These are phyloP conservation scores for Scylla paramamosain DNA, from an alignment of 1,140 invertebrate species.

Conservation along the genomic window DNA sequence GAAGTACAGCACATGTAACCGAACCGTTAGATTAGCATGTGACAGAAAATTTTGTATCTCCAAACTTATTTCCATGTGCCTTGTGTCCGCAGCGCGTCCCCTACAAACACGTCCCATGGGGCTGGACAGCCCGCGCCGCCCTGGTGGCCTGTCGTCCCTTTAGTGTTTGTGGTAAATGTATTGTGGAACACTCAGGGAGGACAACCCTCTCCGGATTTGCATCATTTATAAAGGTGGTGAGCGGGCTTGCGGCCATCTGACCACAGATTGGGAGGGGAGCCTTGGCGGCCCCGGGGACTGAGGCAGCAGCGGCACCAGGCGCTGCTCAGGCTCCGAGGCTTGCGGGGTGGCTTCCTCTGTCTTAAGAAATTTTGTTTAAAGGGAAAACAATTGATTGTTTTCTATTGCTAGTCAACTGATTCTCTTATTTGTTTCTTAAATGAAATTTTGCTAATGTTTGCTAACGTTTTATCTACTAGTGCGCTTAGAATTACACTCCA, in stretches of 20 bases:
- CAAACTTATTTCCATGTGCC: too few relatives aligned
- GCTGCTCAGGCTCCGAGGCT: background rate
- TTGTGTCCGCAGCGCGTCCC: too few relatives aligned
- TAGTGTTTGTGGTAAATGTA: background rate
- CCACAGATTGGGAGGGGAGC: constrained; percentile 62
- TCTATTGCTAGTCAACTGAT: too few relatives aligned
- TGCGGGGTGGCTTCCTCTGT: background rate
- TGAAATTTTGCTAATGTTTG: too few relatives aligned
- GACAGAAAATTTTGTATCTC: too few relatives aligned
- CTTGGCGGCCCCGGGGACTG: background rate
- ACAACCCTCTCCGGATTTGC: constrained; percentile 62
- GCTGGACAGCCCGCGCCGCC: background rate
- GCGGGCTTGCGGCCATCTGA: constrained; percentile 3
- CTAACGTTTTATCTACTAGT: too few relatives aligned
- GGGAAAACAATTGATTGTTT: background rate
- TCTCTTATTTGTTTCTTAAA: too few relatives aligned
- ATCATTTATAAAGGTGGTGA: constrained; percentile 60
- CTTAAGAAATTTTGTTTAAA: background rate
- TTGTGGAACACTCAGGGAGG: background rate
- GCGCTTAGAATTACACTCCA: too few relatives aligned
- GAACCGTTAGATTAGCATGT: too few relatives aligned
- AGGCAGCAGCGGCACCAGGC: background rate
- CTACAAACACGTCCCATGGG: too few relatives aligned
- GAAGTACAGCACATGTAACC: too few relatives aligned
- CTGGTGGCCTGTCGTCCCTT: background rate